A percentile compares a stretch with the other conserved stretches of the same genome.
phyloP scores from a whole-genome alignment of 1,140 invertebrate genomes.

The Neotoxoptera formosana region DNA sequence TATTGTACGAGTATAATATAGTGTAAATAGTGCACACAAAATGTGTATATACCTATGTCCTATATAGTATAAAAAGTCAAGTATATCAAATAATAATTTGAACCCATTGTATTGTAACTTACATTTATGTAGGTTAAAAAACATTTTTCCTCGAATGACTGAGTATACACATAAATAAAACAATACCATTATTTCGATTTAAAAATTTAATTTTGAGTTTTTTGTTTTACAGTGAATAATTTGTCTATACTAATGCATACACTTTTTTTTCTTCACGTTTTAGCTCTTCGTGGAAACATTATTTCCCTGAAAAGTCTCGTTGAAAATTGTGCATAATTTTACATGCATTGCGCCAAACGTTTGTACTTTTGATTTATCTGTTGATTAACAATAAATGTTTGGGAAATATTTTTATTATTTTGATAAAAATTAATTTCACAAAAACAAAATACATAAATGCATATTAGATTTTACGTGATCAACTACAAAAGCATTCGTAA shows the following conservation, averaged over 20 bases:
- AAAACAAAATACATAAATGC: neutral
- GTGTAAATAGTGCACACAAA: neutral
- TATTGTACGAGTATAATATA: neutral
- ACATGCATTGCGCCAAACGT: neutral
- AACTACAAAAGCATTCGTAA: neutral
- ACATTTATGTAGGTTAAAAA: neutral
- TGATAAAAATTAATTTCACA: neutral
- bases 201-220: constrained; percentile 22
- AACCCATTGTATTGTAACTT: neutral
- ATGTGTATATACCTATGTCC: neutral
- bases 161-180: neutral
- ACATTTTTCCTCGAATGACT: neutral
- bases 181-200: constrained; percentile 23
- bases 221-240: neutral
- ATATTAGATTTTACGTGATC: neutral
- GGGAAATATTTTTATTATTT: neutral
- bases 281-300: neutral
- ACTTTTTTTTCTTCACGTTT: constrained; percentile 9
- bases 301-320: neutral
- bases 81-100: constrained; percentile 9
- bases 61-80: neutral
- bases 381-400: neutral
- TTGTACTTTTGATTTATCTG: neutral
- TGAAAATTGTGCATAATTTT: neutral
- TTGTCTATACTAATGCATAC: neutral